A percentile compares a stretch with the other conserved stretches of the same genome.
Conservation (phyloP, 2,797 vertebrate genomes). For the Pseudochaenichthys georgianus region DNA sequence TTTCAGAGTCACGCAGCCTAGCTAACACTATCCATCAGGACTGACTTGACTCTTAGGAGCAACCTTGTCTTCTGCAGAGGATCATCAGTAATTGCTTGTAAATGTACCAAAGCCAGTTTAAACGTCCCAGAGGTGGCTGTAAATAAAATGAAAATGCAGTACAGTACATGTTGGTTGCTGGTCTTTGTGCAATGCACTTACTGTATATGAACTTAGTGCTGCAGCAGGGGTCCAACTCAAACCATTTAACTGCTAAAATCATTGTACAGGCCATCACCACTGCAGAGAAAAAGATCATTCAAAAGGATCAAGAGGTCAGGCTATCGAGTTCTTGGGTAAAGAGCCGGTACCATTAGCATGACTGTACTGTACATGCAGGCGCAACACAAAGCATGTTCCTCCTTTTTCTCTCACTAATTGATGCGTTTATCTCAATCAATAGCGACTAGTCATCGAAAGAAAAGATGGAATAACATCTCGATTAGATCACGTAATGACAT, state of each 20-base stretch:
- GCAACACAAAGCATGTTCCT: no score
- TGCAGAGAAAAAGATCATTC: slow-evolving; percentile 1
- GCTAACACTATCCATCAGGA: slow-evolving; percentile 2
- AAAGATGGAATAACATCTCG: no score
- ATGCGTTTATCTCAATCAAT: no score
- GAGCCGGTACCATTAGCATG: no score
- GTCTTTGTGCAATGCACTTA: slow-evolving; percentile 18
- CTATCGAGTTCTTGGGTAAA: no score
- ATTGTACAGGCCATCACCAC: slow-evolving; percentile 40
- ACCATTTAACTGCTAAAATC: slow-evolving; percentile 20
- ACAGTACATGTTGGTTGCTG: not conserved
- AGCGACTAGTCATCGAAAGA: no score
- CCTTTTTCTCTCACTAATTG: no score
- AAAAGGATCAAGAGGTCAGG: not conserved
- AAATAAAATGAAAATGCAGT: not conserved
- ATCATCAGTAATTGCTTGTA: not conserved
- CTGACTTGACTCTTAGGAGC: not conserved
- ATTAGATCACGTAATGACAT: no score
- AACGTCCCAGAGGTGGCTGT: not conserved
- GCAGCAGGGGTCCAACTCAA: slow-evolving; percentile 21
- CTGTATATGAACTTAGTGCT: slow-evolving; percentile 8
- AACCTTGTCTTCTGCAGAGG: slow-evolving; percentile 15
- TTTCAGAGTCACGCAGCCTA: not conserved
- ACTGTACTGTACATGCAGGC: no score
- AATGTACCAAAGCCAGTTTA: not conserved